Evolutionary conservation across 2,888 invertebrate species (phyloP), one percentile per base, ranked within the genome.

Genomic region (Xestia sexstrigata): DNA sequence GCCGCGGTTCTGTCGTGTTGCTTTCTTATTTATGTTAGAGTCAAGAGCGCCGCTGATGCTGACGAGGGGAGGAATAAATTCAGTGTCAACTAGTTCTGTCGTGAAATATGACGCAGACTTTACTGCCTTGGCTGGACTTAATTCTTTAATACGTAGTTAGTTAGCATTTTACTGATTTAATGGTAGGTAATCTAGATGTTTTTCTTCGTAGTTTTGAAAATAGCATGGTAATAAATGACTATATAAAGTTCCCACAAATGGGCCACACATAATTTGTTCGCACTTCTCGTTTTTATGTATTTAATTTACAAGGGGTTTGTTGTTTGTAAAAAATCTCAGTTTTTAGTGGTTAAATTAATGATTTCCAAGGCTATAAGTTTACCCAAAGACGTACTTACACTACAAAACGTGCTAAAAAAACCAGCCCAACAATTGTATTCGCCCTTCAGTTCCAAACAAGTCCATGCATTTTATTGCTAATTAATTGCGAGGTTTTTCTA

Each of bases 401-500:
- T 20, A 79, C 47, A 47, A 55, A 70, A 69, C 30, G 67, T 58
- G 26, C 26, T 39, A 70, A 66, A 67, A 68, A 62, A 62, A 66
- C 42, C 47, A 5, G 30, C 67, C 17, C 52, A 52, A 63, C 66
- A 42, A 52, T 63, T 69, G 39, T 1, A 55, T 74, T 67, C 66
- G 42, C 74, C 60, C 71, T 76, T 80, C 49, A 74, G 75, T 73
- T 81, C 58, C 66, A 58, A 63, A 70, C 74, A 76, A 71, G 70
- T 76, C 52, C 68, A 82, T 79, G 70, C 76, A 79, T 67, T 79
- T 80, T 82, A 85, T 85, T 74, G 78, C 83, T 78, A 87, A 86
- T 87, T 87, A 85, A 86, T 85, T 77, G 66, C 78, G 75, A 74
- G 80, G 85, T 82, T 85, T 82, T 87, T 81, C 83, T 87, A 82